phyloP scores from a whole-genome alignment of 2,888 invertebrate species.

The Limnephilus marmoratus region DNA sequence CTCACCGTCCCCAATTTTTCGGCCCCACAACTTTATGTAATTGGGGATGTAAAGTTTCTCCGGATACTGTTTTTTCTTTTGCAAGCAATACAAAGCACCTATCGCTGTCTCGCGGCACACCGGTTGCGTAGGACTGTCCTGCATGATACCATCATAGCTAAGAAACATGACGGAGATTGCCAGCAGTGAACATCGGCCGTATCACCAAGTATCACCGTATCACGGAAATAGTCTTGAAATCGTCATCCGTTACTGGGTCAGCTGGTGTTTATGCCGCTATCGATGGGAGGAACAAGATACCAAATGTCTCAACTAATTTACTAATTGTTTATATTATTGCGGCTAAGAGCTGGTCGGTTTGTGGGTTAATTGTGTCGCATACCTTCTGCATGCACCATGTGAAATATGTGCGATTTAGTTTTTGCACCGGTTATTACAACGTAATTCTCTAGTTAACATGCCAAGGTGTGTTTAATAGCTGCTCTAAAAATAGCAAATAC shows the following conservation, averaged over 20 bases:
- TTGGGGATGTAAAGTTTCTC: too few species aligned
- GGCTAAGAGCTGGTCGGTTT: too few species aligned
- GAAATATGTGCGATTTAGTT: neutral
- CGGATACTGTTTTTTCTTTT: too few species aligned
- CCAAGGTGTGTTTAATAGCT: too few species aligned
- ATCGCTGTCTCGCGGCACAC: neutral
- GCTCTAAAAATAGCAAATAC: too few species aligned
- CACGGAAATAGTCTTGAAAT: neutral
- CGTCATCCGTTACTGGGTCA: conserved; percentile 16
- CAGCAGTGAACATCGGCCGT: too few species aligned
- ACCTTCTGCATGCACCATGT: neutral
- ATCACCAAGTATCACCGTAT: neutral
- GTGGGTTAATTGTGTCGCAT: neutral
- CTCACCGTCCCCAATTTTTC: too few species aligned
- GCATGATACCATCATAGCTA: neutral
- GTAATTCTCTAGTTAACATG: too few species aligned
- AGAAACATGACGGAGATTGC: too few species aligned
- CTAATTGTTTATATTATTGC: neutral
- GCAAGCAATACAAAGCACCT: too few species aligned
- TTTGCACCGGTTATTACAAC: too few species aligned
- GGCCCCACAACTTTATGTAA: too few species aligned
- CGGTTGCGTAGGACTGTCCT: neutral
- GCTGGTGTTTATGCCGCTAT: neutral
- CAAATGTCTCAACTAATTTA: neutral
- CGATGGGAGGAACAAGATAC: neutral